Conservation (phyloP, 2,888 invertebrate species). For the Tanytarsus gracilentus region DNA sequence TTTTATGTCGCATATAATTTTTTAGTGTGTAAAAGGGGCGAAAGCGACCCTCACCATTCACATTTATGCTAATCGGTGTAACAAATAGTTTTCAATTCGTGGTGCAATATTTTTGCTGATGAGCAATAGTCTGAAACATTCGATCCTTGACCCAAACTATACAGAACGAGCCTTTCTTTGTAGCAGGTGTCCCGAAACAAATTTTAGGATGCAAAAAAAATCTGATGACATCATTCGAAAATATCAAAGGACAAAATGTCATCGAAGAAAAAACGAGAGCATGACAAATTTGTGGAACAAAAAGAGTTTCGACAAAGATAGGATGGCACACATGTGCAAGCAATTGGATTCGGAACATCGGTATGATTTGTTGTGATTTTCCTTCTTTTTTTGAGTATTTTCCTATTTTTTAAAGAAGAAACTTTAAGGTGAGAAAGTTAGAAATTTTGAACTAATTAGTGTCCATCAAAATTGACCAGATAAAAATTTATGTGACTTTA, state of each 20-base stretch:
- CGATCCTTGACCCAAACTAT: constrained; percentile 19
- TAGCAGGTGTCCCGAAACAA: constrained; percentile 21
- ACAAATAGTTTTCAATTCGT: constrained; percentile 16
- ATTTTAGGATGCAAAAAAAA: constrained; percentile 20
- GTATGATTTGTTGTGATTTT: background rate
- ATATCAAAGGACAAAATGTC: background rate
- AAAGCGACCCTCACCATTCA: background rate
- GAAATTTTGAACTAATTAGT: no score
- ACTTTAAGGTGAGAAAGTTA: no score
- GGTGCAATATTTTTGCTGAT: constrained; percentile 12
- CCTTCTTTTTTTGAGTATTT: background rate
- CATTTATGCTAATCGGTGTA: constrained; percentile 25
- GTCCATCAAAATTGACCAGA: no score
- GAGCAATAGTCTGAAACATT: constrained; percentile 13
- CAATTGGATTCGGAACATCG: background rate
- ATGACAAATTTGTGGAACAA: constrained; percentile 16
- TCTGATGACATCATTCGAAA: constrained; percentile 28
- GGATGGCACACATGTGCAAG: constrained; percentile 19
- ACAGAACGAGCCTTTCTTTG: background rate
- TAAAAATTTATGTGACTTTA: no score
- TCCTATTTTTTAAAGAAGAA: no score
- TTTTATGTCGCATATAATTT: constrained; percentile 11
- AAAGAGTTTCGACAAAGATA: background rate
- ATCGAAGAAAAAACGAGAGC: constrained; percentile 10
- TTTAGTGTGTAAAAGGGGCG: background rate